Conservation (phyloP, 1,140 invertebrate species). For the Lysiphlebus fabarum region DNA sequence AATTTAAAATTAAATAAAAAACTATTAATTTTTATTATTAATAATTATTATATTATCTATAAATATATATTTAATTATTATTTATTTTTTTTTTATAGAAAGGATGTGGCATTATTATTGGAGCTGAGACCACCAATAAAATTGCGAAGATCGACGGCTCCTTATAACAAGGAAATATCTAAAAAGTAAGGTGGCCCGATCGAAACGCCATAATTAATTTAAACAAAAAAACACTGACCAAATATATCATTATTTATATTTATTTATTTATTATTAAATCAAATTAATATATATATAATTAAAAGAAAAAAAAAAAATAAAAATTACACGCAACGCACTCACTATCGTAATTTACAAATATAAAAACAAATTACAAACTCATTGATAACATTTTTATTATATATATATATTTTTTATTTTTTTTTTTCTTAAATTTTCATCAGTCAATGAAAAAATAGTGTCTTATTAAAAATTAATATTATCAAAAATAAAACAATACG, state of each 20-base stretch:
- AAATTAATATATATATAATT: too few relatives aligned
- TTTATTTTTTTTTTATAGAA: constrained; percentile 38
- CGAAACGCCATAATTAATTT: constrained; percentile 1
- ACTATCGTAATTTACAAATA: too few relatives aligned
- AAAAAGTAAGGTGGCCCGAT: constrained; percentile 47
- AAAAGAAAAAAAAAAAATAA: neutral
- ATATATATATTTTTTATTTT: too few relatives aligned
- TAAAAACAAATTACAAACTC: too few relatives aligned
- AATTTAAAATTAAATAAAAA: constrained; percentile 1
- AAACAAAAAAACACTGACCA: neutral
- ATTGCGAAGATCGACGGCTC: constrained; percentile 41
- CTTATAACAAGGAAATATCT: constrained; percentile 37
- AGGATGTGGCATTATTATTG: constrained; percentile 43
- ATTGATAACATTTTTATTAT: too few relatives aligned
- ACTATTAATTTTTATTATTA: neutral
- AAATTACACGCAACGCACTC: neutral
- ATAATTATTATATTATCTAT: neutral
- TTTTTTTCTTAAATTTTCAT: too few relatives aligned
- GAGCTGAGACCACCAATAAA: constrained; percentile 48
- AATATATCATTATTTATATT: too few relatives aligned
- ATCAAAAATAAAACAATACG: too few relatives aligned
- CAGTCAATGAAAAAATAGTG: too few relatives aligned
- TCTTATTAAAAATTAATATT: too few relatives aligned
- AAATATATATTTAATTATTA: constrained; percentile 13
- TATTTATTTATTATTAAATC: neutral